Evolutionary conservation across 1,140 invertebrate species (phyloP), one percentile per base, ranked within the genome.

Genomic region (Ceratina japonica): DNA sequence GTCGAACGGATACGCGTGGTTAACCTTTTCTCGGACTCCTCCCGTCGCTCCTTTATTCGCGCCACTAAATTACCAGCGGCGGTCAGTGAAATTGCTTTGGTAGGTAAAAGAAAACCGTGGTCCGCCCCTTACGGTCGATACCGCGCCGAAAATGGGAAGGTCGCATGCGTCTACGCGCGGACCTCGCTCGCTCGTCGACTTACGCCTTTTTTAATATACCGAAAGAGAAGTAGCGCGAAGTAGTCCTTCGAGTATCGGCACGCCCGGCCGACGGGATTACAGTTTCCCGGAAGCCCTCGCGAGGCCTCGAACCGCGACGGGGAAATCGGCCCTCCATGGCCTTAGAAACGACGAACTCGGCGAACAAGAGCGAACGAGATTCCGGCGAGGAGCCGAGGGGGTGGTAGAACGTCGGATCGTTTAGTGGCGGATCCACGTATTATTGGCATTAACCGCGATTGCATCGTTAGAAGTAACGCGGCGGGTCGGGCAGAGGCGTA

Each of bases 21-120:
- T 8, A 44, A 44, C 37, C 37, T 44, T 44, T 56, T 56, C 54
- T n/a, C 54, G 16, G 54, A n/a, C 54, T 16, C n/a, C 58, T 20
- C 69, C 59, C 44, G 27, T 16, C 75, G 27, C 58, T 37, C 75
- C 74, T 65, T 79, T 75, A 82, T 84, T 70, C 75, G 66, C 75
- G 61, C 78, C 75, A 81, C 86, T 88, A 87, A 90, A 91, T 91
- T 88, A 89, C 86, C n/a, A 51, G 22, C 80, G 80, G 75, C 85
- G 66, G 75, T 68, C 81, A 65, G 75, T 76, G 85, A 88, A 89
- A 91, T 88, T 87, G 84, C 86, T 85, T 87, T 87, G 74, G 80
- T 83, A 82, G 86, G 72, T 72, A 79, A 87, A 90, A 90, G 85
- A 89, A 87, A 85, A 82, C 81, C 83, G 83, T 84, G 75, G 85